Base-by-base conservation (phyloP, 2,797 vertebrate species). In the Odontamblyopus lacepedii region DNA sequence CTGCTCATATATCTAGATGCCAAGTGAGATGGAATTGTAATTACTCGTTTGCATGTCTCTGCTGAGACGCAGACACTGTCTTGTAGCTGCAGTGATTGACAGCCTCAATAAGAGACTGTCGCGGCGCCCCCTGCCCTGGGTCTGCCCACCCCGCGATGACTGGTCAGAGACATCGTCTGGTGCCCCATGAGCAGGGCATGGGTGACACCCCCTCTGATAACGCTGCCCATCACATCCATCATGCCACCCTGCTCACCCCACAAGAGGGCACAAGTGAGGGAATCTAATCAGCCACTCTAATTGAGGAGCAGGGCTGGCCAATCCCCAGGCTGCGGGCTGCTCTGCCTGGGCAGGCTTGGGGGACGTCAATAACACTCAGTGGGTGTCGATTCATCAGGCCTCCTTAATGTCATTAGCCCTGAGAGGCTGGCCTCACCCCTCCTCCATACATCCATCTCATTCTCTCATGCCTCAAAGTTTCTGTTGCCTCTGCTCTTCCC, bases 331-430 rank as follows among this genome's bases (percentile, higher is more conserved):
- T 84, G 65, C 82, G 85, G 80, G 86, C 81, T 74, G 87, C 86
- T 72, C 66, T 5, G 15, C 77, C 87, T 82, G 81, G 87, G 80
- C 78, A 77, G 76, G 88, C 89, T 90, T 89, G 38, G 77, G 87
- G 88, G 85, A 91, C 82, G 91, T 90, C 94, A 92, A 93, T 95
- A 91, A 92, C 88, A 88, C 91, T 90, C 91, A 86, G 90, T 72
- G 87, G 92, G 92, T 92, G 92, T 90, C 95, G 92, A 88, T 93
- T 94, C 90, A 94, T 92, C 93, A 89, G 88, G 76, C 90, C 85
- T 79, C 89, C 92, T 94, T 94, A 94, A 94, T 92, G 91, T 88
- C 95, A 93, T 96, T 94, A 95, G 92, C 89, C 90, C 90, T 69
- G 82, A 85, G 92, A 95, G 93, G 91, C 92, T 87, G 85, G 91